Conservation (phyloP, 2,888 invertebrate genomes). For the Panzeria rudis region DNA sequence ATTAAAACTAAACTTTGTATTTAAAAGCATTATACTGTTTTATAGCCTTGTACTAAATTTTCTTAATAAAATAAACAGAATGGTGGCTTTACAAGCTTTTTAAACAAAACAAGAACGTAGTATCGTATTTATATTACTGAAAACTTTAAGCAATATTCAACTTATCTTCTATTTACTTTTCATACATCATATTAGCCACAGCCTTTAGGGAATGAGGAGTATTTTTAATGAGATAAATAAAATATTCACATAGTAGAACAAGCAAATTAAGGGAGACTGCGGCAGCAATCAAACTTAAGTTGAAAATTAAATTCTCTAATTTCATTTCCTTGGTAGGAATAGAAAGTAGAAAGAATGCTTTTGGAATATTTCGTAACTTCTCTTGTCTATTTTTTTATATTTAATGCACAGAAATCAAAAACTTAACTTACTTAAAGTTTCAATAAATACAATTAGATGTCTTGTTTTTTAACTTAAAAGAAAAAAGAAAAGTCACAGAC, state of each 20-base stretch:
- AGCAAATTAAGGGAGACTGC: background rate
- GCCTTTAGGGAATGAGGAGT: background rate
- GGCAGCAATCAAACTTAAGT: background rate
- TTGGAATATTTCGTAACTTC: background rate
- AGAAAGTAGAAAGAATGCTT: background rate
- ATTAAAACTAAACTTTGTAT: too few species aligned
- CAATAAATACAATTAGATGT: too few species aligned
- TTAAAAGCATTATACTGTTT: too few species aligned
- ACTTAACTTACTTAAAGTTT: too few species aligned
- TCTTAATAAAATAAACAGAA: too few species aligned
- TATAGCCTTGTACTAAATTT: too few species aligned
- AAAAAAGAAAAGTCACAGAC: too few species aligned
- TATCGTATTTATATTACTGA: too few species aligned
- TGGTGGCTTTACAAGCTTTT: too few species aligned
- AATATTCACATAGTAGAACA: background rate
- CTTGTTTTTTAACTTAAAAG: too few species aligned
- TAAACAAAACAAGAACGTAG: too few species aligned
- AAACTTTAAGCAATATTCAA: background rate
- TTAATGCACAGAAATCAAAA: background rate
- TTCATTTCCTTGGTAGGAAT: background rate
- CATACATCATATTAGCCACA: background rate
- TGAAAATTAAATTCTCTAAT: background rate
- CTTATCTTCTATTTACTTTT: background rate
- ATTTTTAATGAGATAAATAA: slow-evolving; percentile 2
- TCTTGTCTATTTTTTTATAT: background rate